Evolutionary conservation across 2,888 invertebrate genomes (phyloP).

Genomic region (Ophion costatus): DNA sequence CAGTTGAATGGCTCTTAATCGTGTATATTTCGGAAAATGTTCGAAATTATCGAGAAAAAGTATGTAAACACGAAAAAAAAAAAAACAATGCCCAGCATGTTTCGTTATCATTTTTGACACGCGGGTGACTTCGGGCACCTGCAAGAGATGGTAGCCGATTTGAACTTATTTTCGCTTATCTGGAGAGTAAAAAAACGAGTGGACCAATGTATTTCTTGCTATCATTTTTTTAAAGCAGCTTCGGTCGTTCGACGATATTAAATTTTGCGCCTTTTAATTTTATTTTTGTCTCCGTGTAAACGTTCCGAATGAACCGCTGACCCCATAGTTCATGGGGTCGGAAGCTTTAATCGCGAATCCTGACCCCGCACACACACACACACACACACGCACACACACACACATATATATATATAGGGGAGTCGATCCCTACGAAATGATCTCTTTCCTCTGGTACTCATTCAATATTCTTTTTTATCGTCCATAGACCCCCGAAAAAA

Average conservation of each 20-base stretch:
- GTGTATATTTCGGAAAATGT: not conserved
- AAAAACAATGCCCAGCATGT: not conserved
- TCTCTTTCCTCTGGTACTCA: not conserved
- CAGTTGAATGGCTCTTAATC: not conserved
- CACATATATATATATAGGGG: too few species aligned
- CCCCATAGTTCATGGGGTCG: constrained; percentile 66
- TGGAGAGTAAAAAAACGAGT: constrained; percentile 56
- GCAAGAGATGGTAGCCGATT: not conserved
- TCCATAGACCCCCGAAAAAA: not conserved
- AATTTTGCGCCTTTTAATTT: constrained; percentile 56
- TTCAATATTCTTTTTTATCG: constrained; percentile 10
- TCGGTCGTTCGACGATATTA: constrained; percentile 68
- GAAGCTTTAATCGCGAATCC: constrained; percentile 71
- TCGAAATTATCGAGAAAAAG: not conserved
- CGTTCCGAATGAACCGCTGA: constrained; percentile 69
- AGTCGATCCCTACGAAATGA: not conserved
- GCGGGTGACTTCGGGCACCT: not conserved
- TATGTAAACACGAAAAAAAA: not conserved
- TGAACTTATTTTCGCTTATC: not conserved
- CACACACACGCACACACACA: not conserved
- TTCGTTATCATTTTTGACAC: not conserved
- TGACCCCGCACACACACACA: constrained; percentile 64
- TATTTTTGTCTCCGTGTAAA: constrained; percentile 52
- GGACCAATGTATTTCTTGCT: constrained; percentile 70
- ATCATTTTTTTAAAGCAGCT: constrained; percentile 50